phyloP scores from a whole-genome alignment of 35 echinoderm and acorn worm genomes.

The Apostichopus parvimensis region DNA sequence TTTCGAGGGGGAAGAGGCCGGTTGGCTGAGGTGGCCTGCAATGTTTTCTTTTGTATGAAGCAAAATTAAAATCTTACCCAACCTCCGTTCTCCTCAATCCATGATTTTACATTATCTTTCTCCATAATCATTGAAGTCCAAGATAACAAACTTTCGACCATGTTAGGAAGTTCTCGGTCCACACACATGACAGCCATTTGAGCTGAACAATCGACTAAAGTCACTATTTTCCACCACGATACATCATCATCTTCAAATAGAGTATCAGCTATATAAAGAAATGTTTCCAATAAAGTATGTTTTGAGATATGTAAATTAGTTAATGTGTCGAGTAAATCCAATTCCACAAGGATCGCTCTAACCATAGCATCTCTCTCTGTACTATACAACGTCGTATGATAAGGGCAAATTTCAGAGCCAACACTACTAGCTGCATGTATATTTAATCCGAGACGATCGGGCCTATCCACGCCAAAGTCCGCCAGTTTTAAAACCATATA shows the following conservation, averaged over 20 bases:
- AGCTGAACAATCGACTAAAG: background rate
- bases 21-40: background rate
- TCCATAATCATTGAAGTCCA: constrained; percentile 12
- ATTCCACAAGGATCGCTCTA: background rate
- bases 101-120: background rate
- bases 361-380: background rate
- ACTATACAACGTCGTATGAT: constrained; percentile 1
- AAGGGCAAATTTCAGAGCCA: background rate
- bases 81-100: constrained; percentile 48
- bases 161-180: constrained; percentile 39
- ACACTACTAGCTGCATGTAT: too few relatives aligned
- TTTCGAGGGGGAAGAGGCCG: too few relatives aligned
- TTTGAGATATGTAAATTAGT: constrained; percentile 32
- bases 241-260: background rate
- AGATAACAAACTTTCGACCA: constrained; percentile 12
- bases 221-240: constrained; percentile 44
- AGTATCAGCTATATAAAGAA: constrained; percentile 28
- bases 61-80: constrained; percentile 2
- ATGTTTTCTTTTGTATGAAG: background rate
- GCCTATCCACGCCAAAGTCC: constrained; percentile 26
- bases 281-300: background rate
- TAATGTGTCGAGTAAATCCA: constrained; percentile 22
- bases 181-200: constrained; percentile 49
- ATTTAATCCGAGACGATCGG: constrained; percentile 26
- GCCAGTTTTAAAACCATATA: constrained; percentile 40